These are phyloP conservation scores for Electrona antarctica DNA, from an alignment of 2,113 vertebrate species.

Conservation along the genomic window DNA sequence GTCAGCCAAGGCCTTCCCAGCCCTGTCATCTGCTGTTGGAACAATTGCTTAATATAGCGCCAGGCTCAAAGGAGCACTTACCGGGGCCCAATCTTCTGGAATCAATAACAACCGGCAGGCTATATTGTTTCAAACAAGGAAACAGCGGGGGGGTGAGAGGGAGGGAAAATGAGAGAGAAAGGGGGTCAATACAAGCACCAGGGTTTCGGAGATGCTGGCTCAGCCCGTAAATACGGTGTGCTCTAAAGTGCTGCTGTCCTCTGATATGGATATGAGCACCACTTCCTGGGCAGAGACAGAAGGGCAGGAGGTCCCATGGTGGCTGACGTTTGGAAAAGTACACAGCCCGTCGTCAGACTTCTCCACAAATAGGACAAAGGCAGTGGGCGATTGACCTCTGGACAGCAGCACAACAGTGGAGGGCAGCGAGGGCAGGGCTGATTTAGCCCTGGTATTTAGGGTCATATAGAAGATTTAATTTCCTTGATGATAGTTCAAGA, in stretches of 20 bases:
- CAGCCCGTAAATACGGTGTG: constrained; percentile 56
- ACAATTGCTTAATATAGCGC: constrained; percentile 89
- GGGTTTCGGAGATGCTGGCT: constrained; percentile 68
- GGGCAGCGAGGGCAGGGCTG: constrained; percentile 46
- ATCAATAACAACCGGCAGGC: constrained; percentile 86
- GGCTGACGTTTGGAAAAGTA: constrained; percentile 51
- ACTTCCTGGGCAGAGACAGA: constrained; percentile 48
- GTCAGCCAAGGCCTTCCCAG: constrained; percentile 81
- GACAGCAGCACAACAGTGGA: constrained; percentile 54
- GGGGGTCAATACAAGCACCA: constrained; percentile 69
- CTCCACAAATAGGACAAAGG: constrained; percentile 58
- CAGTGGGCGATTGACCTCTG: constrained; percentile 57
- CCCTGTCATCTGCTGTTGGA: constrained; percentile 87
- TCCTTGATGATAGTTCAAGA: constrained; percentile 61
- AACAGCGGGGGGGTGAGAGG: constrained; percentile 68
- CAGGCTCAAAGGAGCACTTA: constrained; percentile 85
- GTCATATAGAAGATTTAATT: constrained; percentile 54
- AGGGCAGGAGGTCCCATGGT: constrained; percentile 35
- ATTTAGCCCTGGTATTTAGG: constrained; percentile 61
- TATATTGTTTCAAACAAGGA: constrained; percentile 79
- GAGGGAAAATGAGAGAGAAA: constrained; percentile 18
- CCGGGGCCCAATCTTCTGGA: constrained; percentile 77
- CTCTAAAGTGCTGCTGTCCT: constrained; percentile 54
- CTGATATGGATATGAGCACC: constrained; percentile 58
- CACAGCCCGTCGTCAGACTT: constrained; percentile 45